Percentiles rank a stretch among this genome's conserved stretches.
phyloP scores from a whole-genome alignment of 1,140 invertebrate species.

The Drosophila kurseongensis region DNA sequence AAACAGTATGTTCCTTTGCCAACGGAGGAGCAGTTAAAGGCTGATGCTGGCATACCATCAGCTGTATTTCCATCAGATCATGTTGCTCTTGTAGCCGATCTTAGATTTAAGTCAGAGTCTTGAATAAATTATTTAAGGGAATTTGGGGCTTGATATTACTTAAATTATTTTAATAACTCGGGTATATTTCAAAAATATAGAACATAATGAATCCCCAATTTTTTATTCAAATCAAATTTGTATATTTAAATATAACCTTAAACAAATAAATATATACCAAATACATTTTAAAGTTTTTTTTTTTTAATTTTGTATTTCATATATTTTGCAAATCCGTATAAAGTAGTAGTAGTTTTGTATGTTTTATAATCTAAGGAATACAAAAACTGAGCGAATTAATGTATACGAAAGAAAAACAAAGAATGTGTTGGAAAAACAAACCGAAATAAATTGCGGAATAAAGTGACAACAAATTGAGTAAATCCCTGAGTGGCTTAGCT shows the following conservation, averaged over 20 bases:
- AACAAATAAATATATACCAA: neutral
- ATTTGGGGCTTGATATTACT: neutral
- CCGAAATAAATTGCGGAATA: constrained; percentile 29
- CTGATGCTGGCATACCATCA: constrained; percentile 92
- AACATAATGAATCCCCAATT: too few species aligned
- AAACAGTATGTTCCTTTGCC: constrained; percentile 91
- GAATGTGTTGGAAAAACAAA: neutral
- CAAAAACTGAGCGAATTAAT: constrained; percentile 6
- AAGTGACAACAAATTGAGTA: constrained; percentile 65
- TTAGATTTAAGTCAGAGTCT: constrained; percentile 84
- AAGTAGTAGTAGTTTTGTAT: neutral
- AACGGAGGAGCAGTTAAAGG: constrained; percentile 89
- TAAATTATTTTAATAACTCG: neutral
- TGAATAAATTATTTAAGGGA: neutral
- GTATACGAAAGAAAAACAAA: constrained; percentile 9
- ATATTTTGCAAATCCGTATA: neutral
- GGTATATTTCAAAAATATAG: neutral
- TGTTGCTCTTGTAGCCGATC: constrained; percentile 93
- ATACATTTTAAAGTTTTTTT: neutral
- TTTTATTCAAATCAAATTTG: too few species aligned
- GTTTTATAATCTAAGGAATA: neutral
- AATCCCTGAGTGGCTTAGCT: constrained; percentile 77
- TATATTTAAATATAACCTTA: neutral
- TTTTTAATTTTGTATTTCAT: too few species aligned
- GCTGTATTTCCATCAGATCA: constrained; percentile 96